phyloP scores from a whole-genome alignment of 1,140 invertebrate species.

The Euschistus heros region DNA sequence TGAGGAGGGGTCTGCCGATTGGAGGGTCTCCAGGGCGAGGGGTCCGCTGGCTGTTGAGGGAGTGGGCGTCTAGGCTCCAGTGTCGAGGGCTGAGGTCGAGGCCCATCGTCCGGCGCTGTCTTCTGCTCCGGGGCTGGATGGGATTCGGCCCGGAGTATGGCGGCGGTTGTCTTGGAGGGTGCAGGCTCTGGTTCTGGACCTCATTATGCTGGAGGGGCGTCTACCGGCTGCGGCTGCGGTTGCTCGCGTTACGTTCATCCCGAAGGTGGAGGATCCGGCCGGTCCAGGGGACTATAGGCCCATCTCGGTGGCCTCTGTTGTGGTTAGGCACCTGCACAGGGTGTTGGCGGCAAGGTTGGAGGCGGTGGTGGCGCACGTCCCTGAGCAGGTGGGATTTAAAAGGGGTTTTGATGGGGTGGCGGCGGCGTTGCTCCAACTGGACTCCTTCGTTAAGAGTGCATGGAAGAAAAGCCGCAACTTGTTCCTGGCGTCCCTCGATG shows the following conservation, averaged over 20 bases:
- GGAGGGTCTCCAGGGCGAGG: neutral
- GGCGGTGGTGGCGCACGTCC: neutral
- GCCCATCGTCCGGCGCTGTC: neutral
- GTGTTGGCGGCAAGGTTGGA: neutral
- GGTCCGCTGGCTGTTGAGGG: neutral
- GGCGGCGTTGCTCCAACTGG: neutral
- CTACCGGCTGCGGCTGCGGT: neutral
- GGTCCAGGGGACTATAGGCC: neutral
- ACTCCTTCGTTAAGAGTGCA: neutral
- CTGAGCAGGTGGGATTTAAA: neutral
- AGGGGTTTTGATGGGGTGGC: slow-evolving; percentile 3
- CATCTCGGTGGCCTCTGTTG: too few relatives aligned
- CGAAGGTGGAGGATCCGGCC: neutral
- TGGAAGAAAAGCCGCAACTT: too few relatives aligned
- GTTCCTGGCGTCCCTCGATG: too few relatives aligned
- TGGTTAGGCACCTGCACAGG: neutral
- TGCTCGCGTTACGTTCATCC: neutral
- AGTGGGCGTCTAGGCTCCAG: neutral
- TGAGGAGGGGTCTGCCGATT: neutral
- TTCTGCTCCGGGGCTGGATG: neutral
- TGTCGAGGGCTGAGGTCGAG: too few relatives aligned
- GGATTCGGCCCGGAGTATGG: neutral
- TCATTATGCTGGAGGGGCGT: neutral
- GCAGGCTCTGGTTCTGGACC: too few relatives aligned
- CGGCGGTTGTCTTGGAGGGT: neutral